Percentiles rank a stretch among this genome's conserved stretches.
Evolutionary conservation across 2,797 vertebrate species (phyloP).

Genomic region (Coranthus polyacanthus): DNA sequence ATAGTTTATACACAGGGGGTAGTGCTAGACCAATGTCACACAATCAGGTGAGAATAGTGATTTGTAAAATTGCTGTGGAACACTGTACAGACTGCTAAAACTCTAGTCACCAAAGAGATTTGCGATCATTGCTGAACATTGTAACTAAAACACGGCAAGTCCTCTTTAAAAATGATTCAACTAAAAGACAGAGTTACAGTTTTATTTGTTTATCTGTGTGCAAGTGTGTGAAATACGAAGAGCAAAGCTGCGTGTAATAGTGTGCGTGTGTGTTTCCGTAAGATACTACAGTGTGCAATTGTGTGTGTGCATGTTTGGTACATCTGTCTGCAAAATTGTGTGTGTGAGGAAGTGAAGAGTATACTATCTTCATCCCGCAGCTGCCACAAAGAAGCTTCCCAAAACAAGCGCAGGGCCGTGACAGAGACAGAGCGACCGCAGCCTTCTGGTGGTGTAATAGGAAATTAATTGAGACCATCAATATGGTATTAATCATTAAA

Average conservation of each 20-base stretch:
- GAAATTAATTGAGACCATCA: constrained; percentile 92
- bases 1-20: constrained; percentile 15
- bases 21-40: constrained; percentile 44
- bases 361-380: constrained; percentile 83
- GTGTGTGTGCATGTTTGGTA: constrained; percentile 59
- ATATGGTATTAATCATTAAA: constrained; percentile 91
- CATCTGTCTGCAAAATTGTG: constrained; percentile 65
- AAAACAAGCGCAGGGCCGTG: constrained; percentile 81
- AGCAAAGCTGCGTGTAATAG: constrained; percentile 66
- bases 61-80: constrained; percentile 61
- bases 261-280: constrained; percentile 56
- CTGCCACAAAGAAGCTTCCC: constrained; percentile 83
- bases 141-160: constrained; percentile 53
- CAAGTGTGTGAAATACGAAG: constrained; percentile 59
- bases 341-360: constrained; percentile 53
- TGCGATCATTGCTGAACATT: constrained; percentile 55
- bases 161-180: constrained; percentile 68
- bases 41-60: constrained; percentile 58
- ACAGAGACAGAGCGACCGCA: constrained; percentile 83
- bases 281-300: constrained; percentile 64
- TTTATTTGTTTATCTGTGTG: constrained; percentile 70
- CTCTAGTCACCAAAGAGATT: constrained; percentile 33
- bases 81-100: constrained; percentile 33
- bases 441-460: constrained; percentile 87
- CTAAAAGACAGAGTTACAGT: constrained; percentile 59